Evolutionary conservation across 2,888 invertebrate genomes (phyloP).

Genomic region (Agelastica alni): DNA sequence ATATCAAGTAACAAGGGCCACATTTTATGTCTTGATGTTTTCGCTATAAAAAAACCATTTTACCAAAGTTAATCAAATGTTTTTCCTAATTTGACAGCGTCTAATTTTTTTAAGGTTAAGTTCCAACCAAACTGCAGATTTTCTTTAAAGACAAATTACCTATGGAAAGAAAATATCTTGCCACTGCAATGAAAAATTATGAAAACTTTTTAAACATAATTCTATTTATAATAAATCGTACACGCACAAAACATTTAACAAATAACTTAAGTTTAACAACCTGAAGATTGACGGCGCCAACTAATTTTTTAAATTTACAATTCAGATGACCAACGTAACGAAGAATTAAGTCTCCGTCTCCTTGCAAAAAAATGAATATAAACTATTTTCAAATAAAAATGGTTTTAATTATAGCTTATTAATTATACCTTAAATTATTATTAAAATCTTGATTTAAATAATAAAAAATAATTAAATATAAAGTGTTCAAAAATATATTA

Average conservation of each 20-base stretch:
- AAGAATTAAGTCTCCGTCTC: constrained; percentile 1
- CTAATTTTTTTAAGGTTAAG: constrained; percentile 46
- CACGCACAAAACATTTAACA: constrained; percentile 24
- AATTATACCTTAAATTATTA: too few species aligned
- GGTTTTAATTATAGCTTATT: too few species aligned
- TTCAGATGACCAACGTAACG: constrained; percentile 5
- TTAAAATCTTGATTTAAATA: too few species aligned
- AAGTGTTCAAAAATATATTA: too few species aligned
- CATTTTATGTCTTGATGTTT: constrained; percentile 50
- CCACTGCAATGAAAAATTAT: neutral
- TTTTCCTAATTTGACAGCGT: constrained; percentile 40
- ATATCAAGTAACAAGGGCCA: constrained; percentile 80
- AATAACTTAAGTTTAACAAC: constrained; percentile 36
- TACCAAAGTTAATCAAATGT: constrained; percentile 27
- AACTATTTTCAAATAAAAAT: too few species aligned
- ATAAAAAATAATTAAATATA: too few species aligned
- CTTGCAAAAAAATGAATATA: too few species aligned
- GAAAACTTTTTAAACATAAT: constrained; percentile 2
- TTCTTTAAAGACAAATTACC: neutral
- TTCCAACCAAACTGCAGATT: neutral
- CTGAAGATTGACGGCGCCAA: constrained; percentile 39
- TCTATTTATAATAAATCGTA: constrained; percentile 22
- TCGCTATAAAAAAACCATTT: constrained; percentile 34
- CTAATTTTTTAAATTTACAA: constrained; percentile 35
- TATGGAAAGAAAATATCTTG: neutral